Evolutionary conservation across 37 sponge, comb jelly and placozoan species (phyloP), one percentile per base, ranked within the genome.

Genomic region (Haliclona indistincta): DNA sequence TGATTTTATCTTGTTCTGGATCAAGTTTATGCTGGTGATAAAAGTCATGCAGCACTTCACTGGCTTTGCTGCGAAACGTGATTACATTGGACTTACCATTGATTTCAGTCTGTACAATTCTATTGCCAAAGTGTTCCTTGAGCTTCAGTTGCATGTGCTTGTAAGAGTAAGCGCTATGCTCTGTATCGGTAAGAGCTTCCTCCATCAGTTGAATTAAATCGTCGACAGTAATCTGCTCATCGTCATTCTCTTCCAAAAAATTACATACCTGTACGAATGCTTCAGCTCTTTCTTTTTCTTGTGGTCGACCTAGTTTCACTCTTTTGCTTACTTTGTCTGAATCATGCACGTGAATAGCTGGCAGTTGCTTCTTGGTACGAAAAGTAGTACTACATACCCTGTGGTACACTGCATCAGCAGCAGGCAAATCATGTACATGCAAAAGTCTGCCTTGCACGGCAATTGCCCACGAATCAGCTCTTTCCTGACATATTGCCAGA

Each of bases 391-490:
- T 80, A 22, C 81, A 80, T 23, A 40, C 38, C 36, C 30, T 44
- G 34, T 80, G 81, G 64, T 71, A 70, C 0, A 79, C 45, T 68
- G 70, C 69, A 79, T 79, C 61, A 25, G 81, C 72, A 28, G 80
- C 80, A 79, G 68, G 80, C 70, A 79, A 51, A 63, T 79, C 72
- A 70, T 80, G 81, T 39, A 80, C 81, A 70, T 80, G 63, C 2
- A 80, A 36, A 60, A 80, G 39, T 26, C 71, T 17, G 43, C 72
- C 71, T 51, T 80, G 26, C 64, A 70, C 81, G 71, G 71, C 34
- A 61, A 56, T 61, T 34, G 80, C 30, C 80, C 80, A 79, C 1
- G n/a, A 38, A 80, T 79, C 80, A 68, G 44, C 64, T 70, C 81
- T 20, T 56, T 80, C 64, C n/a, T 45, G 72, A 51, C 81, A 80